Base-by-base conservation (phyloP, 2,113 vertebrate species). In the Canis aureus region DNA sequence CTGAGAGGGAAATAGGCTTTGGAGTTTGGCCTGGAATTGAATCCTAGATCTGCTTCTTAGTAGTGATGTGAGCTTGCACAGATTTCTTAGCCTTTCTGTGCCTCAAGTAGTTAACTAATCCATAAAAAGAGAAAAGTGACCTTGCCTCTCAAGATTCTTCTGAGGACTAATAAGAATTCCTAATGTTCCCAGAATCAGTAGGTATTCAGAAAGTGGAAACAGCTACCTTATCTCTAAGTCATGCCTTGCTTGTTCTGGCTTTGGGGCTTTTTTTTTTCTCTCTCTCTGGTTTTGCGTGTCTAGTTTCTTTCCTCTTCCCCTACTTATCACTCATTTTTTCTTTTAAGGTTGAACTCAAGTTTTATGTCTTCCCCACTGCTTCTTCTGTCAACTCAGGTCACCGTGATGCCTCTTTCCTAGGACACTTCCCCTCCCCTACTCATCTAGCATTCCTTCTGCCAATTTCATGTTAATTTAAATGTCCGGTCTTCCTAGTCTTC, bases 381-480 rank as follows among this genome's bases (percentile, higher is more conserved):
- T 78, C 74, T 29, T 79, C 82, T 87, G 35, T 91, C 69, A 89
- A 0, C 20, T 67, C 7, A 38, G 51, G 73, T 93, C 78, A 73
- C 49, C n/a, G 27, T 57, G 55, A 27, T 7, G 8, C 43, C 53
- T 76, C 84, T 89, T 53, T 86, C 8, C 57, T 91, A 55, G 17
- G 59, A 73, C 16, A 23, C 60, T 84, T 62, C 69, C 64, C 32
- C 22, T 85, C 67, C 57, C n/a, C 49, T 53, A 25, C 9, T 71
- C 51, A 66, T 29, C 96, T 57, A 93, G 29, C 78, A 38, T 93
- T 89, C 49, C 1, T 74, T 66, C 29, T 81, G 19, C 95, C 76
- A 20, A 97, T 97, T 69, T 87, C 71, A 38, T 27, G 59, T 67
- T 96, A 51, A 86, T 81, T 74, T 94, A 90, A 97, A 74, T 51